phyloP scores from a whole-genome alignment of 2,797 vertebrate species.

The Alca torda region DNA sequence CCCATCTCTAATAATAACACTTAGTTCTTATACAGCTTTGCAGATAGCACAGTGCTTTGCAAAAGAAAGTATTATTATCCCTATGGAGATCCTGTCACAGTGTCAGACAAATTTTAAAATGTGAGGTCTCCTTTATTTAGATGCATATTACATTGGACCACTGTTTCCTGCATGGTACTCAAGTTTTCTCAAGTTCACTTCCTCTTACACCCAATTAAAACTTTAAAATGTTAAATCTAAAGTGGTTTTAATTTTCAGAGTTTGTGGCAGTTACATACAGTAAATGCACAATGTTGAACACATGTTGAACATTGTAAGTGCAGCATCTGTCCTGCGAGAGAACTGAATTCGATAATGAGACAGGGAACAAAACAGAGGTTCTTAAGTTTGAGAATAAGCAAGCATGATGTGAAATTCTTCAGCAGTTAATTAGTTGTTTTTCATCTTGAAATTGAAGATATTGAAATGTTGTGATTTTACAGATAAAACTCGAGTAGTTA shows the following conservation, averaged over 20 bases:
- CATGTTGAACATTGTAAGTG: not conserved
- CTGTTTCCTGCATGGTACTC: not conserved
- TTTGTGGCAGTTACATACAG: not conserved
- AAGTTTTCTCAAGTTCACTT: not conserved
- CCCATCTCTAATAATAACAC: not conserved
- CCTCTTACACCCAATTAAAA: not conserved
- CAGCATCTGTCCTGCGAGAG: not conserved
- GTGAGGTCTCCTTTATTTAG: not conserved
- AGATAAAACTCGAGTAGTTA: not conserved
- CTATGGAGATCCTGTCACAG: slow-evolving; percentile 31
- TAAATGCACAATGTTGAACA: not conserved
- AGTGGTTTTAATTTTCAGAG: not conserved
- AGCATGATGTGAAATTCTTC: not conserved
- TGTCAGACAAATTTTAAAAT: slow-evolving; percentile 20
- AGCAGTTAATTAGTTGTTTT: not conserved
- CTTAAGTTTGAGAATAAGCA: not conserved
- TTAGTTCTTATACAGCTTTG: slow-evolving; percentile 27
- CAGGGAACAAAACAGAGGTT: not conserved
- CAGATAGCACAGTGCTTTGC: not conserved
- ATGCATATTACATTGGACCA: not conserved
- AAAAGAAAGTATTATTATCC: slow-evolving; percentile 27
- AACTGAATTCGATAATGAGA: not conserved
- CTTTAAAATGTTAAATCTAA: not conserved
- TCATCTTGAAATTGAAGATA: not conserved
- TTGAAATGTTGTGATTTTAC: not conserved